Base-by-base conservation (phyloP, 1,140 invertebrate genomes). In the Apis dorsata region DNA sequence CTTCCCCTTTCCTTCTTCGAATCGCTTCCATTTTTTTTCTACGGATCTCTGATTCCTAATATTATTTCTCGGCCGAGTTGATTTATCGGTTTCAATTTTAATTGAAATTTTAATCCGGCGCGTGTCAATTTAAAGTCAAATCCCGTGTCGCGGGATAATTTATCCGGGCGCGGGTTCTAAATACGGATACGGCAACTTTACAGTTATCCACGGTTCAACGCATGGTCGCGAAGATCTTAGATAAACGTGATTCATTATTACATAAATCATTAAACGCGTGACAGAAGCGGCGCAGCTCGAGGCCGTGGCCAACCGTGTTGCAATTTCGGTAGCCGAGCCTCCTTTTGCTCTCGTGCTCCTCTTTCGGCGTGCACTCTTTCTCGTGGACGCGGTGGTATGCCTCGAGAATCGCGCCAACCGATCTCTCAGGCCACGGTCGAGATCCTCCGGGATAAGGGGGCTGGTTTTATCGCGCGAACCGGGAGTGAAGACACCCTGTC, bases 371-470 rank as follows among this genome's bases (percentile, higher is more conserved):
- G 21, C 53, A 7, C 63, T 59, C 63, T 76, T 53, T 71, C 68
- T 57, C 72, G 75, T 57, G 71, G 63, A 85, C 81, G 74, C 80
- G 73, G 49, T 84, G 79, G 83, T 85, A 86, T 81, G 79, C 75
- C 76, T 79, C 79, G 74, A 86, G 85, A 89, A 89, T 89, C 88
- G 53, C 85, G 79, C 73, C 81, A 79, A 62, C 87, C 85, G 88
- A 89, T 89, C 88, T 89, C 83, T 17, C 69, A 80, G 83, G 76
- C 85, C 75, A 81, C 80, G 83, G 28, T 77, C 87, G 66, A 88
- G 88, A 89, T 89, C 83, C 65, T 49, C 11, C 57, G 63, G 66
- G 88, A 89, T 89, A 89, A 86, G 81, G 68, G 34, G 86, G 79
- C 88, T 86, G 88, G 88, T 86, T 81, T 88, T 82, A 82, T 86